phyloP scores from a whole-genome alignment of 2,113 vertebrate genomes.

The Otis tarda region DNA sequence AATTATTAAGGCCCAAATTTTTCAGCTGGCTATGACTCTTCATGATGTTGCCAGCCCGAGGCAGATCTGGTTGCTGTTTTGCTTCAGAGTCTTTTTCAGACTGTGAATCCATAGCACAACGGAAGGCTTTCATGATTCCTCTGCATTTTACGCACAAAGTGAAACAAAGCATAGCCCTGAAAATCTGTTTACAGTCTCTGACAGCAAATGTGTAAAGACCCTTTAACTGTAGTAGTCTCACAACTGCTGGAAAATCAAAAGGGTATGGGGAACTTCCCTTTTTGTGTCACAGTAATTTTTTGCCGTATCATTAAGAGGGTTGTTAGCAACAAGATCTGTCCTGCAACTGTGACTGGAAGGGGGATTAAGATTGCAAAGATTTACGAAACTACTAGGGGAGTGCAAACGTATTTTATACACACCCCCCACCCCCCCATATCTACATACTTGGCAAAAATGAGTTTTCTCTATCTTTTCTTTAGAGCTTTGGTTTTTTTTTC shows the following conservation, averaged over 20 bases:
- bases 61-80: background rate
- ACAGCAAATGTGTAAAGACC: background rate
- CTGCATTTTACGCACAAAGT: background rate
- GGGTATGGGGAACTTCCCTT: background rate
- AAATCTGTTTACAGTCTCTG: background rate
- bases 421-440: no score
- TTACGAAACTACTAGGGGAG: background rate
- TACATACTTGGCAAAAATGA: background rate
- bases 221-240: background rate
- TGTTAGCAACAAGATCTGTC: background rate
- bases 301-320: no score
- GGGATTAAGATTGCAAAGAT: background rate
- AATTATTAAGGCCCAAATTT: background rate
- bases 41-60: background rate
- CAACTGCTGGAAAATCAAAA: background rate
- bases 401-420: background rate
- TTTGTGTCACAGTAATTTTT: background rate
- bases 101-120: accelerated
- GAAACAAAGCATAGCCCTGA: background rate
- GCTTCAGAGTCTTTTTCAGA: background rate
- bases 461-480: background rate
- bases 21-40: background rate
- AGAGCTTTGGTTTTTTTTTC: background rate
- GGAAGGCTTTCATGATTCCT: background rate
- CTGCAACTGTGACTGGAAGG: background rate